A percentile compares a stretch with the other conserved stretches of the same genome.
phyloP scores from a whole-genome alignment of 2,113 vertebrate species.

The Cephalopterus ornatus region DNA sequence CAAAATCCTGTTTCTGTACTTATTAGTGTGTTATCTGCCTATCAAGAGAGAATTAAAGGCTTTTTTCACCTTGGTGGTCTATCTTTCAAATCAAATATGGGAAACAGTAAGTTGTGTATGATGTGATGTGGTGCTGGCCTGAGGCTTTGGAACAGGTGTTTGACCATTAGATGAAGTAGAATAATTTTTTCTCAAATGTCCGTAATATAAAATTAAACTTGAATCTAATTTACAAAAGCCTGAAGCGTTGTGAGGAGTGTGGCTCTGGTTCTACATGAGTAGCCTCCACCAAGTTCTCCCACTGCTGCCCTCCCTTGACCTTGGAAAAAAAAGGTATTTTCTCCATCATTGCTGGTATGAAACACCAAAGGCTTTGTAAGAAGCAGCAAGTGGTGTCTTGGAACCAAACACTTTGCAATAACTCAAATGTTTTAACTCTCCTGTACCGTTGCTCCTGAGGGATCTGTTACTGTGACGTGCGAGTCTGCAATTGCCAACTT shows the following conservation, averaged over 20 bases:
- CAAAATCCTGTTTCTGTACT: background rate
- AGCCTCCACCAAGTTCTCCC: background rate
- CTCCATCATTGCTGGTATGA: background rate
- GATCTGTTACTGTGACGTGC: background rate
- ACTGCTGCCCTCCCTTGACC: background rate
- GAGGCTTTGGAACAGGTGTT: background rate
- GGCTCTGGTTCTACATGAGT: background rate
- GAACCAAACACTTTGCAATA: background rate
- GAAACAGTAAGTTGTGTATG: background rate
- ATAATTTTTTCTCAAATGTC: background rate
- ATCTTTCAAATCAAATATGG: background rate
- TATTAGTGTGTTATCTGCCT: background rate
- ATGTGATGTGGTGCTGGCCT: background rate
- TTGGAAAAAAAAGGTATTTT: background rate
- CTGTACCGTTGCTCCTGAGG: background rate
- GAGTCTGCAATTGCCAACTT: background rate
- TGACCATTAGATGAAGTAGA: background rate
- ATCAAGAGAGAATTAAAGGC: background rate
- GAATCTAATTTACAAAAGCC: background rate
- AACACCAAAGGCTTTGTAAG: background rate
- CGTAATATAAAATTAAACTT: background rate
- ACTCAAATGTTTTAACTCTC: background rate
- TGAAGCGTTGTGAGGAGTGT: fast-evolving
- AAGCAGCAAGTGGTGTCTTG: background rate
- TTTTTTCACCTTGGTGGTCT: background rate